A percentile compares a stretch with the other conserved stretches of the same genome.
Conservation (phyloP, 2,797 vertebrate species). For the Sebastes reedi region DNA sequence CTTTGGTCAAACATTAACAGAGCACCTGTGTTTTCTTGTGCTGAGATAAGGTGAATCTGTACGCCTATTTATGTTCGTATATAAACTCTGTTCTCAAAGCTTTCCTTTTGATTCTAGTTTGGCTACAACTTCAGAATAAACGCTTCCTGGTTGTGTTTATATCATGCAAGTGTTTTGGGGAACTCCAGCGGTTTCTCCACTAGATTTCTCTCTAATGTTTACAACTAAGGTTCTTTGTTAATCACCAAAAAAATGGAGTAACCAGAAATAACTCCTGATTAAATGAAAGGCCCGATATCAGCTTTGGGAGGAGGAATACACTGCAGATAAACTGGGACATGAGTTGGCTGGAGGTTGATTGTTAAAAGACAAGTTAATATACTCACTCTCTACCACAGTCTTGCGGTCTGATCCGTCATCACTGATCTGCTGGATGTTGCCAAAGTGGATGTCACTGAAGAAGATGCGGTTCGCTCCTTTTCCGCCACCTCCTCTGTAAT, state of each 20-base stretch:
- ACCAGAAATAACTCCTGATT: not conserved
- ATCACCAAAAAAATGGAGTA: not conserved
- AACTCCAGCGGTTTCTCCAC: conserved; percentile 18
- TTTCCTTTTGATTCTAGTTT: conserved; percentile 21
- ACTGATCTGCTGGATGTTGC: conserved; percentile 98
- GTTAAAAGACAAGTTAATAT: not conserved
- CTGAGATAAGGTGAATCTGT: conserved; percentile 48
- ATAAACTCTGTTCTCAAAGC: conserved; percentile 16
- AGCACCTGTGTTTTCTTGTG: conserved; percentile 45
- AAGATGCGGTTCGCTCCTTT: conserved; percentile 94
- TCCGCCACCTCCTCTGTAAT: conserved; percentile 89
- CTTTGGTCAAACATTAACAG: conserved; percentile 64
- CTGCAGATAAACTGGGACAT: not conserved
- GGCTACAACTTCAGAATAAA: conserved; percentile 34
- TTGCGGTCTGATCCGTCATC: conserved; percentile 90
- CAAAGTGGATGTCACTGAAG: conserved; percentile 98
- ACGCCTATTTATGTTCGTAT: conserved; percentile 5
- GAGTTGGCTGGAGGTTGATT: not conserved
- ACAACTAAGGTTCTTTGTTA: conserved; percentile 6
- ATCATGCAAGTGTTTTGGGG: conserved; percentile 1
- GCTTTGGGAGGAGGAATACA: not conserved
- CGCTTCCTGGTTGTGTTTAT: conserved; percentile 21
- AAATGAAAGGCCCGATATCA: not conserved
- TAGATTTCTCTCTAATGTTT: conserved; percentile 15
- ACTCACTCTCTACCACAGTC: conserved; percentile 97